Base-by-base conservation (phyloP, 2,888 invertebrate species). In the Mechanitis messenoides region DNA sequence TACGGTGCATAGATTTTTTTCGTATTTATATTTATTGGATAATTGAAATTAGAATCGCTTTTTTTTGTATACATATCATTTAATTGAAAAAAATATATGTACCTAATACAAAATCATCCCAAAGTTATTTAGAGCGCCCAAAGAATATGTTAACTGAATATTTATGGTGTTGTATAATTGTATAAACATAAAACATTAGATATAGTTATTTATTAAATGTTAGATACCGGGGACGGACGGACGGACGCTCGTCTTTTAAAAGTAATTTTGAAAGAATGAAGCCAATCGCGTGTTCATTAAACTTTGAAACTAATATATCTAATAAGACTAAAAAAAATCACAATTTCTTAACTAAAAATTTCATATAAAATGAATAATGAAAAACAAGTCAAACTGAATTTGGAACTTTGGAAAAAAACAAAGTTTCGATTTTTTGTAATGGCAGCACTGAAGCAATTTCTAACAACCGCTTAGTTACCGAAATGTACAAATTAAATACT, bases 151-250 rank as follows among this genome's bases (percentile, higher is more conserved):
- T 83, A 81, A 86, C 83, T 78, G 79, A 81, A 79, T 80, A 79
- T 81, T 74, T 77, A 81, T 71, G 80, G 79, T 81, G 84, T 85
- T 89, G 88, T 90, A 89, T 86, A 87, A 87, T 87, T 89, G 85
- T 90, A 85, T 83, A 88, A 85, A 86, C 79, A 85, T 86, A 85
- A 86, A 83, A 87, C 85, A 87, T 84, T 68, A 74, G 73, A 70
- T 71, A 79, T 88, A 88, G 84, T 84, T 79, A 89, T 88, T 90
- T 90, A 89, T 89, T 89, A 84, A 80, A 76, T 79, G 79, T 73
- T 80, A 77, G 77, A 74, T 74, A 73, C 72, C 73, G 77, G 74
- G 72, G 72, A 71, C 72, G 35, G 4, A 20, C 3, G 47, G 47
- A 47, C 74, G 71, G 73, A 72, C 50, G 87, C 89, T 90, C 87